phyloP scores from a whole-genome alignment of 1,140 invertebrate genomes.

The Tetramorium simillimum region DNA sequence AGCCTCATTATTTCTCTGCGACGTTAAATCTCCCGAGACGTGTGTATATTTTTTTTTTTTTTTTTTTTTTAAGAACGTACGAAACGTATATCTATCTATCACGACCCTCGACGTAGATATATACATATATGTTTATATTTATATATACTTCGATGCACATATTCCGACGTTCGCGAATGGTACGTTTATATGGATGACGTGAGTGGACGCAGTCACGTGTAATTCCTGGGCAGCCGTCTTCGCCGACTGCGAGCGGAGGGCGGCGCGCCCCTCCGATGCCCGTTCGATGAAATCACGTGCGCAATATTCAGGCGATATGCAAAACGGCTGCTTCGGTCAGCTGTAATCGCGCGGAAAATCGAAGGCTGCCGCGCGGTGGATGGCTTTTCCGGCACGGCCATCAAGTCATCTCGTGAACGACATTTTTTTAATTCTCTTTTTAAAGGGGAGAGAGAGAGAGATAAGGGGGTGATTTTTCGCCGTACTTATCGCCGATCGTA shows the following conservation, averaged over 20 bases:
- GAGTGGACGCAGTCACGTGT: neutral
- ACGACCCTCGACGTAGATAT: neutral
- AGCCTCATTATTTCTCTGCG: too few species aligned
- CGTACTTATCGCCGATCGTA: neutral
- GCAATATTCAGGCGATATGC: constrained; percentile 38
- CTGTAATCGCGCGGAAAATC: constrained; percentile 43
- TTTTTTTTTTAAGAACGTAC: neutral
- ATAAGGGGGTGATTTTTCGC: neutral
- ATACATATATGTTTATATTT: neutral
- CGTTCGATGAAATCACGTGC: constrained; percentile 19
- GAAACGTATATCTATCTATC: neutral
- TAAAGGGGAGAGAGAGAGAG: too few species aligned
- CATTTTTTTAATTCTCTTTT: constrained; percentile 20
- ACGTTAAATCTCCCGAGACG: neutral
- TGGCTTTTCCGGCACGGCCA: constrained; percentile 1
- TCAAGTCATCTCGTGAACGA: neutral
- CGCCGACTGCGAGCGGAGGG: neutral
- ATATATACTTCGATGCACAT: neutral
- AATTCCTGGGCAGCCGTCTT: neutral
- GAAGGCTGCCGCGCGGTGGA: neutral
- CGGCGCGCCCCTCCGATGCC: neutral
- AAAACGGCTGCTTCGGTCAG: constrained; percentile 39
- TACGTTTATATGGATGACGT: neutral
- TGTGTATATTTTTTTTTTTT: neutral
- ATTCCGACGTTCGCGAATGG: neutral